Evolutionary conservation across 2,888 invertebrate species (phyloP).

Genomic region (Micropterix aruncella): DNA sequence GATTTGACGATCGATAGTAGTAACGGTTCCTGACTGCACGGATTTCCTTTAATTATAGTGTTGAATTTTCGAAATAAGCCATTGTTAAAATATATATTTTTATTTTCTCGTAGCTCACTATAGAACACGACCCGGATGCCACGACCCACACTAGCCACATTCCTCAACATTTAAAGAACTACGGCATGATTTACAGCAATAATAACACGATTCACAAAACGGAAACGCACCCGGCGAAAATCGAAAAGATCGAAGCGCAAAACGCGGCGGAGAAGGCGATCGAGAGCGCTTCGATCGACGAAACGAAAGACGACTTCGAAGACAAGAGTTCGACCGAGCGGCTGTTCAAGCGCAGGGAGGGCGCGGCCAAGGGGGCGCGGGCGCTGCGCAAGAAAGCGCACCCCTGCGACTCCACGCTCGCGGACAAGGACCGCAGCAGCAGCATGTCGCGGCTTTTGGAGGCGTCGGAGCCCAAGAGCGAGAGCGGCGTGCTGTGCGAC

Average conservation of each 20-base stretch:
- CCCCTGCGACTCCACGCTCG: slow-evolving; percentile 28
- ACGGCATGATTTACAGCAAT: slow-evolving; percentile 5
- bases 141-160: slow-evolving; percentile 26
- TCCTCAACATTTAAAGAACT: slow-evolving; percentile 24
- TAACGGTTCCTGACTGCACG: no score
- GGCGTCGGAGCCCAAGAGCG: slow-evolving; percentile 30
- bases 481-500: slow-evolving; percentile 41
- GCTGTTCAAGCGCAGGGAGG: slow-evolving; percentile 32
- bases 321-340: slow-evolving; percentile 21
- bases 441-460: slow-evolving; percentile 76
- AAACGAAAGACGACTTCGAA: slow-evolving; percentile 9
- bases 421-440: slow-evolving; percentile 70
- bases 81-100: neutral
- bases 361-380: slow-evolving; percentile 19
- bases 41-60: no score
- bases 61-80: no score
- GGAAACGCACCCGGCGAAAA: slow-evolving; percentile 1
- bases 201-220: slow-evolving; percentile 5
- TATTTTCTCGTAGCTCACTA: slow-evolving; percentile 49
- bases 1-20: no score
- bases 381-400: slow-evolving; percentile 25
- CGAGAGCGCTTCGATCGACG: slow-evolving; percentile 1
- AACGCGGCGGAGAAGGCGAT: slow-evolving; percentile 7
- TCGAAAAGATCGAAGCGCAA: slow-evolving; percentile 5
- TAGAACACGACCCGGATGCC: slow-evolving; percentile 78